Conservation (phyloP, 2,797 vertebrate genomes). For the Epinephelus coioides region DNA sequence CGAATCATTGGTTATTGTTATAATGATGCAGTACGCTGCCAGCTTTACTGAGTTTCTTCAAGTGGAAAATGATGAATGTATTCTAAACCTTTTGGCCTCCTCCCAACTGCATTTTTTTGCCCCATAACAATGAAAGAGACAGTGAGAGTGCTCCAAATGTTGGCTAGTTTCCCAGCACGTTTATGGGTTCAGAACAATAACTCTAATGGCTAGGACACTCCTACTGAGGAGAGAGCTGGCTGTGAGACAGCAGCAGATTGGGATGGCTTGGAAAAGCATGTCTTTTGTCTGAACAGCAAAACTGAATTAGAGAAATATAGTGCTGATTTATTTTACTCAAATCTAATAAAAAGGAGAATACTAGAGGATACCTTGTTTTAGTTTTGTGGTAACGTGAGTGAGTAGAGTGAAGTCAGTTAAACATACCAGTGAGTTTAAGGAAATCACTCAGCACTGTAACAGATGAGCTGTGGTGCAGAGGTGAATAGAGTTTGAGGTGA, state of each 20-base stretch:
- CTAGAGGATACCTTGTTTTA: not conserved
- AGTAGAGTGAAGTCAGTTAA: not conserved
- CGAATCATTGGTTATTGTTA: slow-evolving; percentile 7
- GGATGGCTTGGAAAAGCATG: not conserved
- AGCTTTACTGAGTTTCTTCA: slow-evolving; percentile 22
- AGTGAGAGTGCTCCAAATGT: slow-evolving; percentile 1
- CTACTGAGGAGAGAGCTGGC: slow-evolving; percentile 9
- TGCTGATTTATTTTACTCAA: not conserved
- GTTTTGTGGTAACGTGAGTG: not conserved
- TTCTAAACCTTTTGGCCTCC: slow-evolving; percentile 35
- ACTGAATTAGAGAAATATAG: not conserved
- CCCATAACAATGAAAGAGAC: slow-evolving; percentile 36
- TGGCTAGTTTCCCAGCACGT: slow-evolving; percentile 52
- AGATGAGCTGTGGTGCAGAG: not conserved
- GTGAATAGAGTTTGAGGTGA: not conserved
- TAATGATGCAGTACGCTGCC: slow-evolving; percentile 21
- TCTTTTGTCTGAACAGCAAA: not conserved
- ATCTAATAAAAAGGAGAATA: not conserved
- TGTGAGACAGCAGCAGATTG: not conserved
- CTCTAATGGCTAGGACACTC: slow-evolving; percentile 7
- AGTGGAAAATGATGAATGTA: slow-evolving; percentile 43
- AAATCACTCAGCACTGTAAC: not conserved
- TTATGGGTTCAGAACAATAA: slow-evolving; percentile 36
- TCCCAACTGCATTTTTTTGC: slow-evolving; percentile 33
- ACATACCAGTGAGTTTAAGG: not conserved